Evolutionary conservation across 1,140 invertebrate species (phyloP).

Genomic region (Littorina saxatilis): DNA sequence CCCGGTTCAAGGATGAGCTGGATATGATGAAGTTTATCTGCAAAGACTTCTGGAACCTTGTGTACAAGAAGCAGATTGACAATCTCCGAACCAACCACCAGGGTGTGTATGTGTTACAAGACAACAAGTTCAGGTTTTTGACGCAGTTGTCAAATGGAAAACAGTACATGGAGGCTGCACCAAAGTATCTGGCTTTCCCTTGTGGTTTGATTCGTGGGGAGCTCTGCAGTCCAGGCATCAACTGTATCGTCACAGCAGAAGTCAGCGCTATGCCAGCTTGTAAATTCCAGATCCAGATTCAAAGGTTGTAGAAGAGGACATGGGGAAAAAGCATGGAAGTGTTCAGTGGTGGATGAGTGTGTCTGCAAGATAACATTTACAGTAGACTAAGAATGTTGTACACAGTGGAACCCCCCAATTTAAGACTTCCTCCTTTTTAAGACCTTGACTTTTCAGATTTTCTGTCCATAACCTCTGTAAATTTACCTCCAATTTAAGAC

Average conservation of each 20-base stretch:
- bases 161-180: slow-evolving; percentile 94
- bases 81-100: slow-evolving; percentile 99
- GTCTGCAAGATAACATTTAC: no score
- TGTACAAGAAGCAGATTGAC: slow-evolving; percentile 99
- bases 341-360: no score
- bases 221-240: slow-evolving; percentile 94
- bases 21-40: slow-evolving; percentile 99
- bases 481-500: no score
- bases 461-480: no score
- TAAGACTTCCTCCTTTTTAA: no score
- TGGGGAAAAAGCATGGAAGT: neutral
- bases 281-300: slow-evolving; percentile 85
- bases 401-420: no score
- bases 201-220: slow-evolving; percentile 97
- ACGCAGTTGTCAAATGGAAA: slow-evolving; percentile 90
- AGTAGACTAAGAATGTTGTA: no score
- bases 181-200: slow-evolving; percentile 95
- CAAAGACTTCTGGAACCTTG: slow-evolving; percentile 97
- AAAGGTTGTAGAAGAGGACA: slow-evolving; percentile 64
- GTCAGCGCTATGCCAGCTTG: slow-evolving; percentile 94
- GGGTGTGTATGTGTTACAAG: slow-evolving; percentile 98
- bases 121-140: slow-evolving; percentile 95
- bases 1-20: slow-evolving; percentile 97
- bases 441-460: no score
- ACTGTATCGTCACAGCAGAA: slow-evolving; percentile 95